Base-by-base conservation (phyloP, 2,888 invertebrate species). In the Stenoptilia bipunctidactyla region DNA sequence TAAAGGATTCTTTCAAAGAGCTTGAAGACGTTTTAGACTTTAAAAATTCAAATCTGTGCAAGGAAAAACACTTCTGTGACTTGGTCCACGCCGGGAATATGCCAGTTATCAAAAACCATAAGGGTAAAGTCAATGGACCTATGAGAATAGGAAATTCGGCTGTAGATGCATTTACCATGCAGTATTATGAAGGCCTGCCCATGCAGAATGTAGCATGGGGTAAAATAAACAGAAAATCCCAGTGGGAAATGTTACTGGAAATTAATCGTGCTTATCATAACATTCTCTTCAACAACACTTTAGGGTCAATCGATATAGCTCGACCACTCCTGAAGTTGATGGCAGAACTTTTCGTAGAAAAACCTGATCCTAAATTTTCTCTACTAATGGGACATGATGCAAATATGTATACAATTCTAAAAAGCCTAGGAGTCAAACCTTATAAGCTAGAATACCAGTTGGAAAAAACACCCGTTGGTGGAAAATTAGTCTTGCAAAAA, bases 311-410 rank as follows among this genome's bases (percentile, higher is more conserved):
- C 47, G 80, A 83, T 46, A 51, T 80, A 15, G 61, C 79, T 0
- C 38, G 47, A 15, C 76, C 76, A 0, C 47, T 83, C 14, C 27
- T 79, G 1, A 53, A 56, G 34, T 74, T 62, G 45, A 61, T 83
- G 38, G 51, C 50, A 1, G 48, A 60, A 1, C 51, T 69, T 10
- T 62, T 79, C 37, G 3, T 20, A 20, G 53, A 60, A 15, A 37
- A 49, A 12, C 37, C 46, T 12, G 37, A 50, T 8, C 55, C 65
- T 1, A 75, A 65, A 54, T 53, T 75, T 0, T 50, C 56, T 0
- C 47, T 80, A 9, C 44, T 83, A 1, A 75, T 79, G 71, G 82
- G 77, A 0, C 82, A 83, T 44, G 80, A 80, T 52, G 70, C 75
- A 1, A 83, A 82, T 43, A 55, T 80, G 2, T 71, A 68, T 33